Base-by-base conservation (phyloP, 2,113 vertebrate species). In the Crotalus viridis region DNA sequence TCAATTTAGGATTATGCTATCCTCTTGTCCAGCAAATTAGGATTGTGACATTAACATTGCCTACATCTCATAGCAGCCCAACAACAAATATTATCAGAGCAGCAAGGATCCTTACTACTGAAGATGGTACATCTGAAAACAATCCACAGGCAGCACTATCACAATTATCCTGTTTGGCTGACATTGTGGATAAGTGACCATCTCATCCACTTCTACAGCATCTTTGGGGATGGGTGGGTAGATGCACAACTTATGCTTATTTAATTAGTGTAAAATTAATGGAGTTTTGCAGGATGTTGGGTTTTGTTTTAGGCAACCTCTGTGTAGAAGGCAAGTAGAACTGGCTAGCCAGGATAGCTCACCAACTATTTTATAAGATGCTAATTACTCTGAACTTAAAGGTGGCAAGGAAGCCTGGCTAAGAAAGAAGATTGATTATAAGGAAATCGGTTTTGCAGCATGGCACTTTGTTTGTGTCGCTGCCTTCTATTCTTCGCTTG, bases 341-440 rank as follows among this genome's bases (percentile, higher is more conserved):
- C 3, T 55, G 24, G 13, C 69, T 46, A 55, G 26, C 55, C 21
- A 57, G 28, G 52, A 90, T 54, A 87, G 15, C 81, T 87, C 86
- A n/a, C 81, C 17, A 28, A 43, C 43, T 85, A 86, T 61, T 86
- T 86, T 59, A 57, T 61, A 64, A 54, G 46, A 93, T 61, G 39
- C 89, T 90, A 85, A 64, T 87, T 85, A 61, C 48, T 19, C 48
- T 39, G 55, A 87, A 61, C n/a, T 26, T 90, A 87, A 89, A 92
- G 28, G 28, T 52, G 19, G 81, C 21, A 1, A 64, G n/a, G 55
- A 56, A 89, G 24, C 10, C 21, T 52, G 46, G 51, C 39, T 93
- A 21, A 61, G 55, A 52, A 48, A 26, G 21, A 43, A 64, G 88
- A 55, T 21, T 61, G 88, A 93, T 61, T 26, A 43, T 48, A 90